phyloP scores from a whole-genome alignment of 2,888 invertebrate genomes.

The Unio pictorum region DNA sequence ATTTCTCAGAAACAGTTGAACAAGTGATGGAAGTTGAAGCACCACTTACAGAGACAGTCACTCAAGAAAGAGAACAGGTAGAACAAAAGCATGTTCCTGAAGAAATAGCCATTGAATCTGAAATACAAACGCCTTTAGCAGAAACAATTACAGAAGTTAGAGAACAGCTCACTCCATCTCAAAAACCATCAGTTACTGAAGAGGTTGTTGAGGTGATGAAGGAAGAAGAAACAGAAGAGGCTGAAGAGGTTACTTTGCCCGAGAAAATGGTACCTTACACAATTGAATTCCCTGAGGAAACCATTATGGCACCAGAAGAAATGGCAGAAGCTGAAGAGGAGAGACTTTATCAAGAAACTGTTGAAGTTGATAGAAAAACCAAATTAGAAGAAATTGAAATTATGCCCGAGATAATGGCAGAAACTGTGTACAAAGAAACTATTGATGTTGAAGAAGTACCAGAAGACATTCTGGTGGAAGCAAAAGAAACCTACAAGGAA shows the following conservation, averaged over 20 bases:
- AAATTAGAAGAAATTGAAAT: constrained; percentile 4
- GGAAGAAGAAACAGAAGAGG: not conserved
- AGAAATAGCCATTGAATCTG: constrained; percentile 4
- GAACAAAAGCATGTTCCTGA: constrained; percentile 2
- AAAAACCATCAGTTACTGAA: constrained; percentile 3
- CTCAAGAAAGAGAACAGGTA: too few relatives aligned
- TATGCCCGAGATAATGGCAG: constrained; percentile 2
- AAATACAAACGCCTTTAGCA: not conserved
- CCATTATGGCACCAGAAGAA: constrained; percentile 1
- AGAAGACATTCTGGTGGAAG: constrained; percentile 8
- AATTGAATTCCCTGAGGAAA: constrained; percentile 7
- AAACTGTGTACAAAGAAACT: constrained; percentile 4
- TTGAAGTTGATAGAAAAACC: constrained; percentile 3
- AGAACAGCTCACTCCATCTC: not conserved
- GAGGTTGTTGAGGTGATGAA: constrained; percentile 1
- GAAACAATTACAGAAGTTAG: constrained; percentile 3
- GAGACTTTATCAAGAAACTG: constrained; percentile 1
- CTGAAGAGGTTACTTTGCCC: constrained; percentile 1
- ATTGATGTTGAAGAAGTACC: constrained; percentile 2
- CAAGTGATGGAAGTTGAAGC: constrained; percentile 2
- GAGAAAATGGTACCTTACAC: not conserved
- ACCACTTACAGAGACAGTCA: too few relatives aligned
- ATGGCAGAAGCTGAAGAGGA: not conserved
- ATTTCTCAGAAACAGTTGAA: constrained; percentile 7
- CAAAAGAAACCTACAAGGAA: not conserved